A percentile compares a stretch with the other conserved stretches of the same genome.
Conservation (phyloP, 1,140 invertebrate genomes). For the Pararge aegeria region DNA sequence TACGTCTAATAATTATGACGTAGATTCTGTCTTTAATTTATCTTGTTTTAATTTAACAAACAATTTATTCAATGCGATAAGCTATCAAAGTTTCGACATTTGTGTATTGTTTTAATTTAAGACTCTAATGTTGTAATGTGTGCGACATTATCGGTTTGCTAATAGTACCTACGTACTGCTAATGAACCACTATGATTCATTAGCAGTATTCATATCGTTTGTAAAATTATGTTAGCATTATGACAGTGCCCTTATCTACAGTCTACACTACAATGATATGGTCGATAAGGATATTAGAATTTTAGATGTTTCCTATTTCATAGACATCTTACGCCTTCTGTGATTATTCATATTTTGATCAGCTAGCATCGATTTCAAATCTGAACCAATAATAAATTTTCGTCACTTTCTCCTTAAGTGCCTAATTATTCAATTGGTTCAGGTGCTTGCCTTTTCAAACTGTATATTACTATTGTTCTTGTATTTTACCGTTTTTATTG, state of each 20-base stretch:
- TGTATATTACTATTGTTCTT: too few relatives aligned
- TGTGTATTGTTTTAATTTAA: too few relatives aligned
- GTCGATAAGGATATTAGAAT: constrained; percentile 12
- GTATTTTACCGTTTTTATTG: background rate
- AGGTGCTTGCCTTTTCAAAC: too few relatives aligned
- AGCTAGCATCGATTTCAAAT: too few relatives aligned
- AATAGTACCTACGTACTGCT: background rate
- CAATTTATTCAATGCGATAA: too few relatives aligned
- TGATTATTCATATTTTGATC: too few relatives aligned
- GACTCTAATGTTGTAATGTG: background rate
- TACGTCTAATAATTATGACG: background rate
- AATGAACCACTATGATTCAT: background rate
- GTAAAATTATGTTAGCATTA: constrained; percentile 2
- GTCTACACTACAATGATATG: background rate
- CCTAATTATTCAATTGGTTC: too few relatives aligned
- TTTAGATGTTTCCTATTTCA: too few relatives aligned
- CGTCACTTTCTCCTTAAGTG: too few relatives aligned
- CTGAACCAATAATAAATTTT: too few relatives aligned
- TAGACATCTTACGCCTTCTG: too few relatives aligned
- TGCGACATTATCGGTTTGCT: background rate
- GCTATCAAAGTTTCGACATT: too few relatives aligned
- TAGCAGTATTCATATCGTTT: background rate
- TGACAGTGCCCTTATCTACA: constrained; percentile 13
- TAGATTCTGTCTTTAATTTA: background rate
- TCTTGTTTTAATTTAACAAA: background rate